Evolutionary conservation across 1,140 invertebrate genomes (phyloP), one percentile per base, ranked within the genome.

Genomic region (Pomacea maculata): DNA sequence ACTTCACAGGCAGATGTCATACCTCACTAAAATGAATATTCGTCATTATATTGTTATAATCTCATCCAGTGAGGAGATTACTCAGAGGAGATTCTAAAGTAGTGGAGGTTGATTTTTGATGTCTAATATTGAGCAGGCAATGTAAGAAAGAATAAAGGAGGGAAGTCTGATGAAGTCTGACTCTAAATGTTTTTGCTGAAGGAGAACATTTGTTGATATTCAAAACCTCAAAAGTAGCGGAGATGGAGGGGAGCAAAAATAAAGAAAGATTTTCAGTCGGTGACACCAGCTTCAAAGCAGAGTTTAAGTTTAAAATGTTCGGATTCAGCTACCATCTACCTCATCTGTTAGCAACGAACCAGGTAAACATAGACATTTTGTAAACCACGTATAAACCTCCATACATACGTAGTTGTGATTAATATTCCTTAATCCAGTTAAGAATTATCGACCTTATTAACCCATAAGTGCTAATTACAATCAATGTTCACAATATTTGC

Each of bases 271-370:
- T 10, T 21, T 25, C 25, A 73, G 71, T 14, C 52, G 71, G 11
- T 14, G n/a, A 21, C 34, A 45, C 25, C 25, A 57, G 10, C n/a
- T 2, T 15, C 57, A 55, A 21, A n/a, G 6, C 54, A 17, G 73
- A 75, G 73, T 75, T 75, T 52, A 52, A 55, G 10, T 75, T 54
- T 54, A 75, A 54, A 54, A 75, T 12, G 17, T 75, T 75, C 17
- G 12, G 73, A 0, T 29, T 75, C 45, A 57, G 73, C n/a, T 52
- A 75, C 54, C 52, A 54, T 19, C 19, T 6, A 14, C 73, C 73
- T 6, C 73, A 29, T 15, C 45, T 75, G 10, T 52, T 75, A 21
- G 73, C 52, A 55, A 10, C 73, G n/a, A 55, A 75, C 55, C 73
- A 75, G 73, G 73, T 75, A 21, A 52, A 55, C 57, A 12, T 15